phyloP scores from a whole-genome alignment of 2,797 vertebrate species.

The Carcharodon carcharias region DNA sequence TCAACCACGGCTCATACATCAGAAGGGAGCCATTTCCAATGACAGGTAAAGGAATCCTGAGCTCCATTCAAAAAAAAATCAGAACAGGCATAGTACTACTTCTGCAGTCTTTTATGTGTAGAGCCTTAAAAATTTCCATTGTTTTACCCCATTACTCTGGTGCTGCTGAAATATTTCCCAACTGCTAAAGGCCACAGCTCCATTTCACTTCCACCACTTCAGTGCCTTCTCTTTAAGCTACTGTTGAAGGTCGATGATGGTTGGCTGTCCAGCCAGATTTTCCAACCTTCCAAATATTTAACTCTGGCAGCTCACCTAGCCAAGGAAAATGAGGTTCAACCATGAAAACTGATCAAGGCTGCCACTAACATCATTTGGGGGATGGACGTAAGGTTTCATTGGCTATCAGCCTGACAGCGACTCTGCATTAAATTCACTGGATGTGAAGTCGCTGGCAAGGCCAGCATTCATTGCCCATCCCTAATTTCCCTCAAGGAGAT shows the following conservation, averaged over 20 bases:
- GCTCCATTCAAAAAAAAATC: neutral
- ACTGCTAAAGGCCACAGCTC: neutral
- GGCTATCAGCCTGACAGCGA: neutral
- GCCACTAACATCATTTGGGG: too few species aligned
- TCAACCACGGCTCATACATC: too few species aligned
- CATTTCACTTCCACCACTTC: neutral
- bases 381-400: neutral
- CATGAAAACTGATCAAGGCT: too few species aligned
- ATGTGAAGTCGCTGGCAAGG: too few species aligned
- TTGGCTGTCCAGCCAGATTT: neutral
- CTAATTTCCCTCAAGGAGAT: too few species aligned
- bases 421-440: neutral
- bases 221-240: neutral
- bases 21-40: too few species aligned
- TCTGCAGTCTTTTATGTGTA: neutral
- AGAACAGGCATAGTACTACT: neutral
- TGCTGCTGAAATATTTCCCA: neutral
- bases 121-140: neutral
- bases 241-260: neutral
- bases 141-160: neutral
- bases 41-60: too few species aligned
- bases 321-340: too few species aligned
- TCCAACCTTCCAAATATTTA: neutral
- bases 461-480: too few species aligned
- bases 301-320: too few species aligned